Evolutionary conservation across 1,140 invertebrate species (phyloP).

Genomic region (Zeugodacus cucurbitae): DNA sequence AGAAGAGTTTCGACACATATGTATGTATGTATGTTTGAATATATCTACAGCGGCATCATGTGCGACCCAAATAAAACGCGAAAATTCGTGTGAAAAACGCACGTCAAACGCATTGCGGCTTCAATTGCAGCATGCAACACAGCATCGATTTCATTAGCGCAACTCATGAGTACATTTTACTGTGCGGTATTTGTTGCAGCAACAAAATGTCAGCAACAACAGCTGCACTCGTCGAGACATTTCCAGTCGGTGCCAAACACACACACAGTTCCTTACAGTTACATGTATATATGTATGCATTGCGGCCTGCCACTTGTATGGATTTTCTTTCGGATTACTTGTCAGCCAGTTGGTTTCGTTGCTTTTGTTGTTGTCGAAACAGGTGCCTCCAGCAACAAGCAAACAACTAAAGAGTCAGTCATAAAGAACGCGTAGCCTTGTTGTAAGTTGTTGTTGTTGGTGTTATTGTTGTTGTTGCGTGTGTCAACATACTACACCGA

Average conservation of each 20-base stretch:
- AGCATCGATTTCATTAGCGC: neutral
- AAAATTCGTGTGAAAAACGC: slow-evolving; percentile 2
- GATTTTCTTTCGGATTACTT: neutral
- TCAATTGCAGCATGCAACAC: neutral
- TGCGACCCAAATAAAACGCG: neutral
- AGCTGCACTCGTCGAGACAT: neutral
- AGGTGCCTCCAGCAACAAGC: neutral
- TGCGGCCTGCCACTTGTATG: neutral
- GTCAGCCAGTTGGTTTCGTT: neutral
- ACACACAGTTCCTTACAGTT: neutral
- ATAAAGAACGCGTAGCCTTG: neutral
- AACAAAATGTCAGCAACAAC: neutral
- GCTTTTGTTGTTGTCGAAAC: neutral
- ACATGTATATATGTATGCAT: neutral
- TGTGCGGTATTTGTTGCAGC: neutral
- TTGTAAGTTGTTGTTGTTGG: neutral
- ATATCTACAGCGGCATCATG: too few species aligned
- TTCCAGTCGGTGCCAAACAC: neutral
- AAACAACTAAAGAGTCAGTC: neutral
- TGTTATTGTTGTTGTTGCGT: neutral
- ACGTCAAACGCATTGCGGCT: neutral
- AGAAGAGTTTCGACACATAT: neutral
- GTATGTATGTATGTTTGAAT: neutral
- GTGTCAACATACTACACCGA: neutral
- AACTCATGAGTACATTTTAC: neutral